phyloP scores from a whole-genome alignment of 2,113 vertebrate species.

The Zosterops borbonicus region DNA sequence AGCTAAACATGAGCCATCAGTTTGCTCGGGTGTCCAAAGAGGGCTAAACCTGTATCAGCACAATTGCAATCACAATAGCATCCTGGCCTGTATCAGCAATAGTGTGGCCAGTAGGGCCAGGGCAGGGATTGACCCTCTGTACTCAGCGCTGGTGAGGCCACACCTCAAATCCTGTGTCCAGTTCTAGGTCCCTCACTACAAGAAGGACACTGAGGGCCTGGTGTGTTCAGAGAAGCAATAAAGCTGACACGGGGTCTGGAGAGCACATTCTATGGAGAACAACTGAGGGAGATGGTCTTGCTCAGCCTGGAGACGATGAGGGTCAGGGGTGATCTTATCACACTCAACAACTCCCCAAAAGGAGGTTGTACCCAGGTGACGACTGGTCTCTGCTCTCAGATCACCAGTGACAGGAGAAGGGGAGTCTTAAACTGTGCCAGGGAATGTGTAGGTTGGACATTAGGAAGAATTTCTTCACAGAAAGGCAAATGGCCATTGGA shows the following conservation, averaged over 20 bases:
- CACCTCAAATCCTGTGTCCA: fast-evolving
- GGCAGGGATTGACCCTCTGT: fast-evolving
- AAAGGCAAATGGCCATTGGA: background rate
- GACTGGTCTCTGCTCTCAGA: background rate
- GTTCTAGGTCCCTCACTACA: fast-evolving
- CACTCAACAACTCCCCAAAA: background rate
- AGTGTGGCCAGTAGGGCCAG: background rate
- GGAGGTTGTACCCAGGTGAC: background rate
- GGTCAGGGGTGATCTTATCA: background rate
- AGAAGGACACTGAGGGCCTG: background rate
- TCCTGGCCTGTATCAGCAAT: background rate
- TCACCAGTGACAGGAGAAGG: background rate
- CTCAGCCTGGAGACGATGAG: background rate
- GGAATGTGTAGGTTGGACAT: background rate
- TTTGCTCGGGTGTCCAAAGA: background rate
- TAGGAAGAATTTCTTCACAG: background rate
- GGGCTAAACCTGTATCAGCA: background rate
- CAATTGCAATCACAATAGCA: no score
- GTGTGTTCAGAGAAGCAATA: background rate
- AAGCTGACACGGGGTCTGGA: background rate
- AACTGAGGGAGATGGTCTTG: background rate
- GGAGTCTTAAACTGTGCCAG: background rate
- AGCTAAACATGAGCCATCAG: background rate
- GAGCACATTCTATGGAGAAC: background rate
- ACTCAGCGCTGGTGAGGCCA: background rate